phyloP scores from a whole-genome alignment of 2,113 vertebrate species.

The Ia io region DNA sequence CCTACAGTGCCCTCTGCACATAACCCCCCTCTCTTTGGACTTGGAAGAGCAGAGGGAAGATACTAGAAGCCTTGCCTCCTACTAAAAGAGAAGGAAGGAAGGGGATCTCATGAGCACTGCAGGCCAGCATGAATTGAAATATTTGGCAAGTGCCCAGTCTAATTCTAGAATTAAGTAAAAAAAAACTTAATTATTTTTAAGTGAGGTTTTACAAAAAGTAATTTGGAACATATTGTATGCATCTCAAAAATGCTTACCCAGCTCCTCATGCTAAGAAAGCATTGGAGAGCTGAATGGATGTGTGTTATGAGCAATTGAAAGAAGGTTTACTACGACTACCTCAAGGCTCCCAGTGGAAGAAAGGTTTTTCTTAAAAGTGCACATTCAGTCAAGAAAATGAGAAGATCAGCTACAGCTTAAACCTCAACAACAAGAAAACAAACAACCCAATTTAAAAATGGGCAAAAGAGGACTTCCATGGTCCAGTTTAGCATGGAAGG shows the following conservation, averaged over 20 bases:
- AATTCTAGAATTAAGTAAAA: neutral
- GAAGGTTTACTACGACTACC: neutral
- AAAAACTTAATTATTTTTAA: conserved; percentile 33
- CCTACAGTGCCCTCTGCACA: neutral
- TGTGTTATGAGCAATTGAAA: neutral
- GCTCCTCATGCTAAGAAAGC: conserved; percentile 9
- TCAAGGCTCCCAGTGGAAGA: neutral
- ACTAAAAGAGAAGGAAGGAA: neutral
- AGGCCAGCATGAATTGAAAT: neutral
- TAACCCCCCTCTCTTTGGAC: neutral
- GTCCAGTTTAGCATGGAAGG: neutral
- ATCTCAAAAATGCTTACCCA: neutral
- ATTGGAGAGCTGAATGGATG: neutral
- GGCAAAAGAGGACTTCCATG: neutral
- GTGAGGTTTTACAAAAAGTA: conserved; percentile 31
- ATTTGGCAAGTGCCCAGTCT: neutral
- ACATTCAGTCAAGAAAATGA: neutral
- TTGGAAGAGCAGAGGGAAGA: neutral
- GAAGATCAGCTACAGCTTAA: neutral
- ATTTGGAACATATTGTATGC: neutral
- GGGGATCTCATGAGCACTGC: neutral
- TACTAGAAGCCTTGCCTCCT: neutral
- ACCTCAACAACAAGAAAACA: neutral
- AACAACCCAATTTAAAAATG: neutral
- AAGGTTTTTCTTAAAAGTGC: neutral